Evolutionary conservation across 1,140 invertebrate species (phyloP).

Genomic region (Zaprionus tsacasi): DNA sequence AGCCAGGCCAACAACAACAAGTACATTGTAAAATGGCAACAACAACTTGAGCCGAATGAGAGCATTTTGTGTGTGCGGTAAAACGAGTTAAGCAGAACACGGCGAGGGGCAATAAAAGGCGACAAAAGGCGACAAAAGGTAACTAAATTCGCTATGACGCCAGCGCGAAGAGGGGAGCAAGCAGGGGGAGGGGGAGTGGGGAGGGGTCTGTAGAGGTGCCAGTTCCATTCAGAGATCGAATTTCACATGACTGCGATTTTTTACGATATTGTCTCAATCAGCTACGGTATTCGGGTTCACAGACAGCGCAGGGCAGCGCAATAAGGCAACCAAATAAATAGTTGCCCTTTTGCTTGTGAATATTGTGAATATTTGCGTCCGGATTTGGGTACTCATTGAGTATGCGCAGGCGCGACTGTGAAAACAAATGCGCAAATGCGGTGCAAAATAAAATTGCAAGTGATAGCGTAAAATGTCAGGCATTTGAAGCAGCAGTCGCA

Average conservation of each 20-base stretch:
- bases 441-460: conserved; percentile 51
- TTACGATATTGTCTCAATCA: conserved; percentile 79
- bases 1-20: conserved; percentile 65
- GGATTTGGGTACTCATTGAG: conserved; percentile 37
- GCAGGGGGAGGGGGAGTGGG: neutral
- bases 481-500: conserved; percentile 54
- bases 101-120: conserved; percentile 60
- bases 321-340: conserved; percentile 14
- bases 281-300: conserved; percentile 18
- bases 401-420: conserved; percentile 48
- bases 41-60: conserved; percentile 62
- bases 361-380: conserved; percentile 23
- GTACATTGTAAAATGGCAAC: conserved; percentile 69
- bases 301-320: neutral
- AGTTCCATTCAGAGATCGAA: conserved; percentile 57
- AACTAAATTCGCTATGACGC: conserved; percentile 73
- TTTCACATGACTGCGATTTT: conserved; percentile 71
- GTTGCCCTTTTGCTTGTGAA: conserved; percentile 8
- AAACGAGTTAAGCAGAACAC: conserved; percentile 81
- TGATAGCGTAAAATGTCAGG: conserved; percentile 71
- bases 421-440: conserved; percentile 43
- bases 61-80: conserved; percentile 70
- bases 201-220: conserved; percentile 18
- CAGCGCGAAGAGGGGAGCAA: conserved; percentile 6
- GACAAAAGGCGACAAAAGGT: conserved; percentile 66